phyloP scores from a whole-genome alignment of 2,888 invertebrate genomes.

The Stenodema calcarata region DNA sequence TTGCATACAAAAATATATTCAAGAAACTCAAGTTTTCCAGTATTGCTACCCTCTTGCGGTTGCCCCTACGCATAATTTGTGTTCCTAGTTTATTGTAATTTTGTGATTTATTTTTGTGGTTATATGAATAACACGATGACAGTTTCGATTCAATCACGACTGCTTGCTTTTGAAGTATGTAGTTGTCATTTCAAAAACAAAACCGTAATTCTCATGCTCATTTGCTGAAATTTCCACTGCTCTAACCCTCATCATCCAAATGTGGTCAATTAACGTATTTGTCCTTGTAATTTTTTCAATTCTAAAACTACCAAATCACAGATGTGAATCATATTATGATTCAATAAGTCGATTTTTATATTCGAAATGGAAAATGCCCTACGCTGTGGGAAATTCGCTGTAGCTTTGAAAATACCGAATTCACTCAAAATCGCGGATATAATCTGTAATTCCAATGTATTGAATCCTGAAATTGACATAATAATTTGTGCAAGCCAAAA shows the following conservation, averaged over 20 bases:
- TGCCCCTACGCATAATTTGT: neutral
- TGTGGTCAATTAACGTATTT: neutral
- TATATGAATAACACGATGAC: neutral
- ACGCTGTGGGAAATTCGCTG: neutral
- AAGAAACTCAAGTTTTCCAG: neutral
- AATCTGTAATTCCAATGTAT: neutral
- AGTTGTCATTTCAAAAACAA: neutral
- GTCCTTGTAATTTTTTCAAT: neutral
- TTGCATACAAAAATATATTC: too few relatives aligned
- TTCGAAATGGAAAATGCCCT: neutral
- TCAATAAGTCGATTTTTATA: neutral
- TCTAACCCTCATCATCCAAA: neutral
- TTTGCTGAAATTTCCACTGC: neutral
- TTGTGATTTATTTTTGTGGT: neutral
- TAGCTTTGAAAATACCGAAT: neutral
- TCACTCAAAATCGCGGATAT: neutral
- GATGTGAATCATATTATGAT: neutral
- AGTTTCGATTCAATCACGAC: neutral
- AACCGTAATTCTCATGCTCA: neutral
- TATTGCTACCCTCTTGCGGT: neutral
- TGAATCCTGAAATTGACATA: neutral
- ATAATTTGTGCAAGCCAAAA: neutral
- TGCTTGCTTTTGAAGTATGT: neutral
- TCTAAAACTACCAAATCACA: neutral
- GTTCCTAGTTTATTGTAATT: neutral